A percentile compares a stretch with the other conserved stretches of the same genome.
Evolutionary conservation across 2,888 invertebrate species (phyloP).

Genomic region (Thymelicus acteon): DNA sequence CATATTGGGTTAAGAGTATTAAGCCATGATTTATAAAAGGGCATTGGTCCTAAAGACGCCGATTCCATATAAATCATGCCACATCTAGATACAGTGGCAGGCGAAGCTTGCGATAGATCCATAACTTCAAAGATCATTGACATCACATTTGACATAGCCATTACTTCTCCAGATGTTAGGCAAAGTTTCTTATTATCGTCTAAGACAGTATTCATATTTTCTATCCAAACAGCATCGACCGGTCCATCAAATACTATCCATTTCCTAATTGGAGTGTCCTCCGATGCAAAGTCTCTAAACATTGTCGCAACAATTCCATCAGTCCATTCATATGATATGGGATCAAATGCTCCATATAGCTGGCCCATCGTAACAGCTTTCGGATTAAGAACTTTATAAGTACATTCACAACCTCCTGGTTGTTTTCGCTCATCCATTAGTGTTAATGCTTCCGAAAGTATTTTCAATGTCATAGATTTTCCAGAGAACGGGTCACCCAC

Average conservation of each 20-base stretch:
- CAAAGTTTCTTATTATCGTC: conserved; percentile 96
- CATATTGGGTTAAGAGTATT: conserved; percentile 86
- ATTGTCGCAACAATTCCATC: conserved; percentile 94
- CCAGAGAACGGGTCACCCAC: conserved; percentile 93
- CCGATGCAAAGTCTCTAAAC: conserved; percentile 90
- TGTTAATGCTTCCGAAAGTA: conserved; percentile 90
- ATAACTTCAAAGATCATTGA: conserved; percentile 95
- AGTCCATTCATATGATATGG: conserved; percentile 95
- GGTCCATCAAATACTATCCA: conserved; percentile 98
- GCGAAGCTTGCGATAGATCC: conserved; percentile 93
- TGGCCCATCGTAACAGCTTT: conserved; percentile 97
- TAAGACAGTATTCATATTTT: conserved; percentile 95
- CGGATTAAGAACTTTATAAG: conserved; percentile 94
- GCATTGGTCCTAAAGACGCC: conserved; percentile 91
- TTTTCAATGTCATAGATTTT: conserved; percentile 92
- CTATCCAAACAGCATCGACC: conserved; percentile 95
- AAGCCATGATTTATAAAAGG: conserved; percentile 93
- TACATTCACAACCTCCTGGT: conserved; percentile 85
- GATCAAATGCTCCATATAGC: conserved; percentile 96
- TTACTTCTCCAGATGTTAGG: conserved; percentile 94
- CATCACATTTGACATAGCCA: conserved; percentile 92
- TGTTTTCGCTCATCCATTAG: conserved; percentile 86
- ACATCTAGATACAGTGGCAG: conserved; percentile 94
- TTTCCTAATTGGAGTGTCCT: conserved; percentile 90
- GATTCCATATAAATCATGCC: conserved; percentile 97